Conservation (phyloP, 2,888 invertebrate species). For the Cephus pygmeus region DNA sequence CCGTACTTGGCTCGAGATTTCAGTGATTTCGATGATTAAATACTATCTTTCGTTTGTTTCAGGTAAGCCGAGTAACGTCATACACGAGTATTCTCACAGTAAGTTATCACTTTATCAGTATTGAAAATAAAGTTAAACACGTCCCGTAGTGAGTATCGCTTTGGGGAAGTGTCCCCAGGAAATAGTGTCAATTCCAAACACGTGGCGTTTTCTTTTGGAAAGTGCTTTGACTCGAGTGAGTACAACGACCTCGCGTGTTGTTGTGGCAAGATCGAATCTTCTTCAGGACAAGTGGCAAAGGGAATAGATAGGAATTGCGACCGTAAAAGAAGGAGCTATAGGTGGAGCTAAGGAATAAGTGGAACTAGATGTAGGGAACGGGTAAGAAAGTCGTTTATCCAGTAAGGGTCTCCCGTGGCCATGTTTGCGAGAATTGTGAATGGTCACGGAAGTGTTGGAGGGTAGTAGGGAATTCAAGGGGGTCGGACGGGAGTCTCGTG, state of each 20-base stretch:
- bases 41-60: background rate
- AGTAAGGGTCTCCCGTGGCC: conserved; percentile 3
- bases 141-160: background rate
- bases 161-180: background rate
- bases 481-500: conserved; percentile 13
- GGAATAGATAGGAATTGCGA: background rate
- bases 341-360: background rate
- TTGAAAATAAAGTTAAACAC: background rate
- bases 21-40: background rate
- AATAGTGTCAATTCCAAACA: background rate
- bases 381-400: conserved; percentile 8
- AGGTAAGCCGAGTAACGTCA: background rate
- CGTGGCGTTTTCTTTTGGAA: background rate
- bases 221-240: background rate
- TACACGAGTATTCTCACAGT: background rate
- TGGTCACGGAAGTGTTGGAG: conserved; percentile 5
- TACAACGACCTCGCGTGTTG: background rate
- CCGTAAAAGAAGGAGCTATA: background rate
- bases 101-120: background rate
- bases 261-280: background rate
- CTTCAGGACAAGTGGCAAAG: background rate
- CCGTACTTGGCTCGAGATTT: background rate
- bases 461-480: conserved; percentile 3
- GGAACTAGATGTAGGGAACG: background rate
- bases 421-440: conserved; percentile 7